Conservation (phyloP, 2,888 invertebrate species). For the Margaritifera margaritifera region DNA sequence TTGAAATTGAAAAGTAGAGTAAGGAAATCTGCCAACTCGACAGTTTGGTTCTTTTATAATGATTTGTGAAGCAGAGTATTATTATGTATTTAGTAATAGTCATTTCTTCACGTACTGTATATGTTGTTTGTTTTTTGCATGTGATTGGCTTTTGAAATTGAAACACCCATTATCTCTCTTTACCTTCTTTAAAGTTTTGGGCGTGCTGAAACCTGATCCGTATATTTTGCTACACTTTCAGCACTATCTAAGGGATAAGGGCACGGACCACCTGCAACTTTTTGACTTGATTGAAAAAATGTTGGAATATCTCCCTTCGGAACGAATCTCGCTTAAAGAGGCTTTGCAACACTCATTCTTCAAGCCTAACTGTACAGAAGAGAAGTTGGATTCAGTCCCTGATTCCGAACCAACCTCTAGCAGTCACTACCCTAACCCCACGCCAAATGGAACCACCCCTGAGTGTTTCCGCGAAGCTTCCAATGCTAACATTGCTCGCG, state of each 20-base stretch:
- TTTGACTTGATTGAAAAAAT: constrained; percentile 96
- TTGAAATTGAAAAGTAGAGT: no score
- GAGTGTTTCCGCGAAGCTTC: constrained; percentile 21
- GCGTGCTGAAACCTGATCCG: neutral
- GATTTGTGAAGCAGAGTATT: no score
- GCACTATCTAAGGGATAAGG: constrained; percentile 91
- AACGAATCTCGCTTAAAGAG: constrained; percentile 89
- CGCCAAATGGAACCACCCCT: constrained; percentile 9
- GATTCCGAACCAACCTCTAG: neutral
- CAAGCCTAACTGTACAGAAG: constrained; percentile 63
- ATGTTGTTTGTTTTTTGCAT: no score
- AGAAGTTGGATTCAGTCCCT: constrained; percentile 25
- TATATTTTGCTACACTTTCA: constrained; percentile 74
- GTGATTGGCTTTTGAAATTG: no score
- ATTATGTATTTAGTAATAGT: no score
- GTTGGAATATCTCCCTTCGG: constrained; percentile 96
- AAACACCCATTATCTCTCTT: no score
- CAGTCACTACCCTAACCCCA: constrained; percentile 2
- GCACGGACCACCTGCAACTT: constrained; percentile 91
- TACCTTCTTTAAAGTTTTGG: no score
- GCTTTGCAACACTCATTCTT: constrained; percentile 95
- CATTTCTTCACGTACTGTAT: no score
- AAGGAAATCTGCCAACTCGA: no score
- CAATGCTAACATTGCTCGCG: constrained; percentile 12
- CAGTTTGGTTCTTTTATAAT: no score